These are phyloP conservation scores for Taphrorychus bicolor DNA, from an alignment of 2,888 invertebrate genomes.

Conservation along the genomic window DNA sequence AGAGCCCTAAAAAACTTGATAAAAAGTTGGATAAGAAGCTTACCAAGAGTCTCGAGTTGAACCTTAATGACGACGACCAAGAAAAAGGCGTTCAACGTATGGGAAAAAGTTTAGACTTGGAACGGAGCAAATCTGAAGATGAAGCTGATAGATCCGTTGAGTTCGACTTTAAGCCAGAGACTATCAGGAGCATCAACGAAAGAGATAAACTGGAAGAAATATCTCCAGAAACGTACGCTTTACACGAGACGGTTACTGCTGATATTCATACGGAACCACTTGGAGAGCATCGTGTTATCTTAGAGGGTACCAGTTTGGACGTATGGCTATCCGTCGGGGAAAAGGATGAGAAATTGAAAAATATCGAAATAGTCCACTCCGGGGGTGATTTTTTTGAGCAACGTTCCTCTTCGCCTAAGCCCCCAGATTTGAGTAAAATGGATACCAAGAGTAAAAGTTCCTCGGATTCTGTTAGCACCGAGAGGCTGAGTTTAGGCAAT, in stretches of 20 bases:
- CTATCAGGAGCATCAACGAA: conserved; percentile 45
- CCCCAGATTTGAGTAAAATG: conserved; percentile 56
- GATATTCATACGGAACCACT: conserved; percentile 48
- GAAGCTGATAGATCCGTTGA: conserved; percentile 48
- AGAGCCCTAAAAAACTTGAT: conserved; percentile 76
- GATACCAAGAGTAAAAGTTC: conserved; percentile 55
- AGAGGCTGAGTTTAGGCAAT: conserved; percentile 57
- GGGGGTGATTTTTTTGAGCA: conserved; percentile 60
- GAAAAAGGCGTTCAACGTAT: conserved; percentile 55
- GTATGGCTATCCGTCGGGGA: conserved; percentile 60
- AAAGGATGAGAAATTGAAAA: conserved; percentile 53
- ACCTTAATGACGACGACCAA: conserved; percentile 58
- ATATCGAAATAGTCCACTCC: conserved; percentile 56
- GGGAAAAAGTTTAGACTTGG: conserved; percentile 59
- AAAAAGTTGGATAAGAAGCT: conserved; percentile 59
- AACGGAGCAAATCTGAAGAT: conserved; percentile 52
- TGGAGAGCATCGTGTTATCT: conserved; percentile 52
- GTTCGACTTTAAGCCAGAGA: conserved; percentile 56
- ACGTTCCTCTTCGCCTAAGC: conserved; percentile 52
- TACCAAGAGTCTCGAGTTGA: conserved; percentile 72
- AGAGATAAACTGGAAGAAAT: conserved; percentile 50
- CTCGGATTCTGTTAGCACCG: conserved; percentile 57
- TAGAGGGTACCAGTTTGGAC: conserved; percentile 60
- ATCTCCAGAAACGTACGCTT: conserved; percentile 51
- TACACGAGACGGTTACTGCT: conserved; percentile 48